Evolutionary conservation across 2,797 vertebrate species (phyloP).

Genomic region (Trichosurus vulpecula): DNA sequence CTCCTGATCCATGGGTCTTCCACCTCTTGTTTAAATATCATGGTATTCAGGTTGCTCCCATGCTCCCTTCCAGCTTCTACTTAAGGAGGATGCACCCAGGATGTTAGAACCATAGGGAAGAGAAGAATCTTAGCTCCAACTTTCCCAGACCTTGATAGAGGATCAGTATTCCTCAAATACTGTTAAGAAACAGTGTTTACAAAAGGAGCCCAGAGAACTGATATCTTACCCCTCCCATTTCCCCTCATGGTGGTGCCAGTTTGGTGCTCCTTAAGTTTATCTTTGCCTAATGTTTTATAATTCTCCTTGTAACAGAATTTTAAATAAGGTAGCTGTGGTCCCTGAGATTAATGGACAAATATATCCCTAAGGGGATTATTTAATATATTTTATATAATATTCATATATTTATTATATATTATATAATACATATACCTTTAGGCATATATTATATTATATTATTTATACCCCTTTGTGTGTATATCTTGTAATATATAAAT

Average conservation of each 20-base stretch:
- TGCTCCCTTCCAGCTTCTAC: background rate
- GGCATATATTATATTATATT: background rate
- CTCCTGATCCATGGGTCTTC: background rate
- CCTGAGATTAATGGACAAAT: background rate
- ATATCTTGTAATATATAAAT: background rate
- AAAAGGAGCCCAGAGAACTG: background rate
- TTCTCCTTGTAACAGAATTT: background rate
- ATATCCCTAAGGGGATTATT: background rate
- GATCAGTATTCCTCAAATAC: background rate
- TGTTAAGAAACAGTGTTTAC: background rate
- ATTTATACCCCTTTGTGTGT: background rate
- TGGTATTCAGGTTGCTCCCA: background rate
- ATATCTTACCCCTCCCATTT: background rate
- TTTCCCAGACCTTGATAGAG: background rate
- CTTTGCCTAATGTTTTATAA: background rate
- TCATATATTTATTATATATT: background rate
- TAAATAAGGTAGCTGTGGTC: background rate
- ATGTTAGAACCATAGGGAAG: background rate
- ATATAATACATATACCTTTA: background rate
- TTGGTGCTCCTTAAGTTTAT: background rate
- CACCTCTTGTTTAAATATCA: background rate
- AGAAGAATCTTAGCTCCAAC: background rate
- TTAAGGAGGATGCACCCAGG: background rate
- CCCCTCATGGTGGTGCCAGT: background rate
- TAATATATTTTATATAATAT: background rate